A percentile compares a stretch with the other conserved stretches of the same genome.
These are phyloP conservation scores for Erannis defoliaria DNA, from an alignment of 2,888 invertebrate species.

Conservation along the genomic window DNA sequence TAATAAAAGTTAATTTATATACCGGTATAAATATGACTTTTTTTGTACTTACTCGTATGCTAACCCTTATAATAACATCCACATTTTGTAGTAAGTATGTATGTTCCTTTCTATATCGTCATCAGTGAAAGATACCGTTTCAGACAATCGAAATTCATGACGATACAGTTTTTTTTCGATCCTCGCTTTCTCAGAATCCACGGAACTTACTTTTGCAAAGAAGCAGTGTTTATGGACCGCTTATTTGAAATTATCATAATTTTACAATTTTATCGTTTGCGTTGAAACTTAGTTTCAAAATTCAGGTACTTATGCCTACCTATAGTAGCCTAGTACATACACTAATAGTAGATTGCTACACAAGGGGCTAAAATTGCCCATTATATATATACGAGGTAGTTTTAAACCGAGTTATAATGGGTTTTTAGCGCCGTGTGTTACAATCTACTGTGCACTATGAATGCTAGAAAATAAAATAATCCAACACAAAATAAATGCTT, in stretches of 20 bases:
- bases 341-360: no score
- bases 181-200: conserved; percentile 34
- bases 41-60: conserved; percentile 50
- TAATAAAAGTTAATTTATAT: conserved; percentile 83
- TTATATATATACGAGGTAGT: no score
- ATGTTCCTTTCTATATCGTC: not conserved
- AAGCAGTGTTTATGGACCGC: conserved; percentile 51
- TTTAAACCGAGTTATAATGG: no score
- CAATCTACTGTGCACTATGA: no score
- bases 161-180: conserved; percentile 38
- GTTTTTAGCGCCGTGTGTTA: no score
- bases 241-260: conserved; percentile 45
- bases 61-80: conserved; percentile 31
- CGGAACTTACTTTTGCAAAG: conserved; percentile 42
- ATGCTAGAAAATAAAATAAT: no score
- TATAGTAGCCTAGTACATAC: no score
- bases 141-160: conserved; percentile 31
- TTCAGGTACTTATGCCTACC: not conserved
- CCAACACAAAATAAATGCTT: no score
- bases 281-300: not conserved
- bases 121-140: conserved; percentile 21
- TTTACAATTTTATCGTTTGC: conserved; percentile 17
- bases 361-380: no score
- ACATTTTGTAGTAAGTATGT: not conserved
- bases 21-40: conserved; percentile 77